Conservation (phyloP, 2,888 invertebrate species). For the Eurytoma adleriae region DNA sequence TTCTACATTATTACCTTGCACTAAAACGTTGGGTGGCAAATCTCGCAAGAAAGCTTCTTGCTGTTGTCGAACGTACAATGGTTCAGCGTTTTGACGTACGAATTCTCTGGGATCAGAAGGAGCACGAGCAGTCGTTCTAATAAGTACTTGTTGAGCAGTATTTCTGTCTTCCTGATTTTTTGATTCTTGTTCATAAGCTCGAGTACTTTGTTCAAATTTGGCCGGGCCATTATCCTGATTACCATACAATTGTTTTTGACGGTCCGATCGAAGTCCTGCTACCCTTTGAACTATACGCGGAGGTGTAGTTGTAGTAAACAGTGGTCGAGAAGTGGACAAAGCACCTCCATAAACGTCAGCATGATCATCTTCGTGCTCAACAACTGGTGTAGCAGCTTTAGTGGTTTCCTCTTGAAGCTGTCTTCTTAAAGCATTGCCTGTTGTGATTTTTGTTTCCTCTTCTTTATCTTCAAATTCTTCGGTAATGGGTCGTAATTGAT, state of each 20-base stretch:
- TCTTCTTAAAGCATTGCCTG: slow-evolving; percentile 80
- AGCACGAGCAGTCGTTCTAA: slow-evolving; percentile 61
- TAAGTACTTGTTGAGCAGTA: slow-evolving; percentile 66
- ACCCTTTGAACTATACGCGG: slow-evolving; percentile 78
- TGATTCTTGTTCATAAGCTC: slow-evolving; percentile 66
- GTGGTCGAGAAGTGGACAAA: slow-evolving; percentile 81
- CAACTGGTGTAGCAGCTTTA: slow-evolving; percentile 76
- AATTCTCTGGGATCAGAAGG: slow-evolving; percentile 65
- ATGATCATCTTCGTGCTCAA: slow-evolving; percentile 82
- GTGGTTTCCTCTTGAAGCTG: slow-evolving; percentile 80
- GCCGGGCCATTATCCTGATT: slow-evolving; percentile 69
- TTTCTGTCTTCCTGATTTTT: slow-evolving; percentile 68
- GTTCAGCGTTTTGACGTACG: slow-evolving; percentile 66
- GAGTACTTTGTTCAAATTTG: slow-evolving; percentile 65
- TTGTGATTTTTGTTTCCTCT: slow-evolving; percentile 73
- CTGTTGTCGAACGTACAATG: slow-evolving; percentile 68
- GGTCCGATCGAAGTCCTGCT: slow-evolving; percentile 63
- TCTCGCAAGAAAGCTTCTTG: slow-evolving; percentile 67
- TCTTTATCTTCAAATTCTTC: slow-evolving; percentile 75
- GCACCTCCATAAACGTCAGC: slow-evolving; percentile 84
- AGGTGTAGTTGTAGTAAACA: slow-evolving; percentile 82
- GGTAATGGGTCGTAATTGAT: slow-evolving; percentile 72
- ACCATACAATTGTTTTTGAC: slow-evolving; percentile 64
- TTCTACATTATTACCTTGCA: slow-evolving; percentile 61
- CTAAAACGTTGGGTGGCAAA: slow-evolving; percentile 63